Evolutionary conservation across 1,140 invertebrate species (phyloP).

Genomic region (Lepidurus couesii): DNA sequence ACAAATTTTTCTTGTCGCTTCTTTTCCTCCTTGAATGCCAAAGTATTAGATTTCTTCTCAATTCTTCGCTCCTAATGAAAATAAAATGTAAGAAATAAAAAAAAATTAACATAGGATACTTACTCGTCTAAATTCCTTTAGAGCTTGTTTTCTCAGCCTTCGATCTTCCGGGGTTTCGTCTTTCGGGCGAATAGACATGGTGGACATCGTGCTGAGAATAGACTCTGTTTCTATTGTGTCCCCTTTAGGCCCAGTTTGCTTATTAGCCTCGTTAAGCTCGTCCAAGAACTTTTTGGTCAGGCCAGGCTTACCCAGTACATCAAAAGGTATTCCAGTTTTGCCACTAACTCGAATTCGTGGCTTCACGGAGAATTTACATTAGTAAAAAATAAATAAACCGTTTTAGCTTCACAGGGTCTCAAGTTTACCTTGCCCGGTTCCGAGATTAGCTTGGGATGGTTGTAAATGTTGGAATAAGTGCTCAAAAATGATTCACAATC

Average conservation of each 20-base stretch:
- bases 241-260: conserved; percentile 43
- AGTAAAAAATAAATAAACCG: conserved; percentile 30
- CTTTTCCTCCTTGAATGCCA: conserved; percentile 83
- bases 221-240: conserved; percentile 52
- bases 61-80: conserved; percentile 62
- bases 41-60: conserved; percentile 78
- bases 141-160: conserved; percentile 66
- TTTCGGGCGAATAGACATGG: conserved; percentile 66
- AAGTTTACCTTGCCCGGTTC: conserved; percentile 48
- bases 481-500: conserved; percentile 89
- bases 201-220: conserved; percentile 60
- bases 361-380: conserved; percentile 49
- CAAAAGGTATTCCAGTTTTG: conserved; percentile 66
- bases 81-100: conserved; percentile 33
- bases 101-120: conserved; percentile 34
- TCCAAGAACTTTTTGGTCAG: conserved; percentile 63
- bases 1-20: conserved; percentile 70
- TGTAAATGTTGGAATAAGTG: conserved; percentile 83
- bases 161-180: conserved; percentile 77
- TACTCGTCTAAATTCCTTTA: conserved; percentile 74
- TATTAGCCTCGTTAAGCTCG: conserved; percentile 51
- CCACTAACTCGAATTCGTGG: conserved; percentile 58
- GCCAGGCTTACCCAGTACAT: conserved; percentile 53
- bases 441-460: conserved; percentile 80
- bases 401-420: conserved; percentile 25